Conservation (phyloP, 2,113 vertebrate species). For the Aphelocoma coerulescens region DNA sequence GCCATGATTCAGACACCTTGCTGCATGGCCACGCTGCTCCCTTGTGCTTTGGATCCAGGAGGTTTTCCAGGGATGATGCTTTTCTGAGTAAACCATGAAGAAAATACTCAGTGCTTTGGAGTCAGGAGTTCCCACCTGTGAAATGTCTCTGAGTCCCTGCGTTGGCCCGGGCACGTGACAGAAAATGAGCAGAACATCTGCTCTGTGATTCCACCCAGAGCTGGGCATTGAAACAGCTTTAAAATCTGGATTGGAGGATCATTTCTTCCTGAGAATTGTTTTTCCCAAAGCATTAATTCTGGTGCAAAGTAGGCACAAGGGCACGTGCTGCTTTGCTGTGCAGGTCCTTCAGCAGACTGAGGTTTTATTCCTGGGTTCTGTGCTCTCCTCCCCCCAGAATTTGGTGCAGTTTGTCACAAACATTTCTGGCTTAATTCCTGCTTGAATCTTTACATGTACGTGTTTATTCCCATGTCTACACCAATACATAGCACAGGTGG, state of each 20-base stretch:
- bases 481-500: background rate
- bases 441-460: background rate
- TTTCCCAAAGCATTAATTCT: background rate
- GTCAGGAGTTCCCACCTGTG: background rate
- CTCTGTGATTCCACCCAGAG: background rate
- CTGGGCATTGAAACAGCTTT: background rate
- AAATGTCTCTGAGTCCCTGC: background rate
- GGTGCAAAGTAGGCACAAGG: background rate
- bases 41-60: background rate
- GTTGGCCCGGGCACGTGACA: accelerated
- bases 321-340: background rate
- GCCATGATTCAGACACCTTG: background rate
- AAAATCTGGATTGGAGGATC: background rate
- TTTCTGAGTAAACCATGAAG: background rate
- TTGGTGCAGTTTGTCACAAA: background rate
- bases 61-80: background rate
- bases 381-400: background rate
- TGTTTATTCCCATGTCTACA: background rate
- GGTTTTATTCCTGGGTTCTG: background rate
- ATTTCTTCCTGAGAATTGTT: background rate
- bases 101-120: background rate
- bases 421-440: accelerated
- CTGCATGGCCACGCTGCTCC: background rate
- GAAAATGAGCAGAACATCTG: background rate
- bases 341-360: background rate